Evolutionary conservation across 2,888 invertebrate genomes (phyloP).

Genomic region (Drosophila kokeensis): DNA sequence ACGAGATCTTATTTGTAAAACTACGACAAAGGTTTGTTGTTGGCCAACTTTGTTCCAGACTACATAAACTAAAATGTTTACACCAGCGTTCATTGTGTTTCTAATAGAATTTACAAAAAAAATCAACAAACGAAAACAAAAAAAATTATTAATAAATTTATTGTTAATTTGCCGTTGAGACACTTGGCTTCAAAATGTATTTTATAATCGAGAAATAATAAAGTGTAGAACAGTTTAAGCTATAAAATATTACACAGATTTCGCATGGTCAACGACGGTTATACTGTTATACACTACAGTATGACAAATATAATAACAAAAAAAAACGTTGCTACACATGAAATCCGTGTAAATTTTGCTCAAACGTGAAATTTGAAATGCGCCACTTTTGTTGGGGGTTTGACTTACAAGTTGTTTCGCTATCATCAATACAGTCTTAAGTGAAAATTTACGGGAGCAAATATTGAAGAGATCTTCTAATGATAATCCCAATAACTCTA

Average conservation of each 20-base stretch:
- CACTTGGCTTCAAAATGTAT: constrained; percentile 69
- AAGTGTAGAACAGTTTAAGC: constrained; percentile 29
- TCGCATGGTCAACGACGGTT: constrained; percentile 21
- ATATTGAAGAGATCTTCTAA: constrained; percentile 99
- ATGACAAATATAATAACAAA: constrained; percentile 4
- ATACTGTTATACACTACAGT: constrained; percentile 6
- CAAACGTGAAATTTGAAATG: constrained; percentile 19
- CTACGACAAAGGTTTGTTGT: constrained; percentile 41
- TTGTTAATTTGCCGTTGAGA: constrained; percentile 79
- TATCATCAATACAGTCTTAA: constrained; percentile 99
- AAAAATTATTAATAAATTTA: background rate
- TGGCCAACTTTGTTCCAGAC: constrained; percentile 39
- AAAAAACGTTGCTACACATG: constrained; percentile 16
- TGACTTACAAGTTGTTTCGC: constrained; percentile 97
- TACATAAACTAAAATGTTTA: constrained; percentile 58
- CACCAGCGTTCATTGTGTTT: constrained; percentile 72
- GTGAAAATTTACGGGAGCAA: constrained; percentile 98
- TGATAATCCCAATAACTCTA: constrained; percentile 99
- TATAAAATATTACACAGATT: constrained; percentile 20
- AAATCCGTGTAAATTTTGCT: constrained; percentile 30
- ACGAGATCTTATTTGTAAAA: constrained; percentile 32
- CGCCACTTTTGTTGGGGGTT: constrained; percentile 5
- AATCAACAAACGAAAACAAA: constrained; percentile 1
- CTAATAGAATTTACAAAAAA: constrained; percentile 11
- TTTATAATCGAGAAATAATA: constrained; percentile 44